A percentile compares a stretch with the other conserved stretches of the same genome.
These are phyloP conservation scores for Branchipolynoe longqiensis DNA, from an alignment of 2,888 invertebrate genomes.

Conservation along the genomic window DNA sequence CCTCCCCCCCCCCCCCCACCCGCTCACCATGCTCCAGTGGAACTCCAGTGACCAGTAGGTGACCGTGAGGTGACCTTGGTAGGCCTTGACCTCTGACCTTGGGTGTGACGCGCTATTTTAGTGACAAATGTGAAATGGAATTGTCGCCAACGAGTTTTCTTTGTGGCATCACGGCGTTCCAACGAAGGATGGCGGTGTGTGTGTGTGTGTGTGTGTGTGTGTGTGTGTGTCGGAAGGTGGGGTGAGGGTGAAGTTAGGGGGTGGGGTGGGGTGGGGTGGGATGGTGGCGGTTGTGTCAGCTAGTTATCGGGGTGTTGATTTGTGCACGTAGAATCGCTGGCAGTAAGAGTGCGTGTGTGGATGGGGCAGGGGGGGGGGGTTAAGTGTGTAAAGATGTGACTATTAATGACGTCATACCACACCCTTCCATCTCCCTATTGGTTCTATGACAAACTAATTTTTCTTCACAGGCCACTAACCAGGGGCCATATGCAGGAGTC, in stretches of 20 bases:
- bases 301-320: background rate
- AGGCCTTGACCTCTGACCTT: constrained; percentile 5
- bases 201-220: no score
- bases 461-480: no score
- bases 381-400: no score
- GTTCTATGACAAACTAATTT: no score
- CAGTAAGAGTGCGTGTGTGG: no score
- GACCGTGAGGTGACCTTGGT: background rate
- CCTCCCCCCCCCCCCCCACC: no score
- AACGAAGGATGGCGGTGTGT: no score
- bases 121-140: constrained; percentile 19
- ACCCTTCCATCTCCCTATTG: no score
- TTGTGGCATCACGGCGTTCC: no score
- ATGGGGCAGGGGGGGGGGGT: no score
- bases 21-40: background rate
- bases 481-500: no score
- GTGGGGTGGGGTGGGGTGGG: background rate
- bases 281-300: background rate
- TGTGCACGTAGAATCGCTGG: background rate
- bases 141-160: background rate
- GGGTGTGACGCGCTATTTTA: background rate
- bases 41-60: constrained; percentile 16
- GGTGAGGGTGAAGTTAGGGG: background rate
- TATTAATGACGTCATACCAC: no score
- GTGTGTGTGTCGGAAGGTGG: background rate